Evolutionary conservation across 2,113 vertebrate genomes (phyloP).

Genomic region (Sander vitreus): DNA sequence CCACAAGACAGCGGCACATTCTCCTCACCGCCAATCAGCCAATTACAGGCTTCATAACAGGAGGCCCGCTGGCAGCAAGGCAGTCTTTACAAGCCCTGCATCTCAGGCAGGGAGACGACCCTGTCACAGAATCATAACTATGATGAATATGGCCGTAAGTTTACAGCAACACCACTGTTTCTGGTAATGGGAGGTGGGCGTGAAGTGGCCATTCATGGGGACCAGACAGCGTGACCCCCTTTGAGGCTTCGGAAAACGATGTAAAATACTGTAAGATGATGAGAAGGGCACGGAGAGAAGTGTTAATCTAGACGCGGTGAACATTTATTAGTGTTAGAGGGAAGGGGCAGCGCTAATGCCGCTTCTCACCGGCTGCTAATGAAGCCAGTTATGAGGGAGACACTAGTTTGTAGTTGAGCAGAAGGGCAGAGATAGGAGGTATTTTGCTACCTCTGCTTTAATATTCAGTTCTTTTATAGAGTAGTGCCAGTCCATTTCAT

Average conservation of each 20-base stretch:
- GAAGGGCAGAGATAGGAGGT: conserved; percentile 27
- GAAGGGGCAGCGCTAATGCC: conserved; percentile 35
- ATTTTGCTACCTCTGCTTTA: conserved; percentile 33
- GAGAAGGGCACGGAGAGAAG: conserved; percentile 48
- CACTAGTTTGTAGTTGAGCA: conserved; percentile 14
- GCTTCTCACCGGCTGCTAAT: conserved; percentile 45
- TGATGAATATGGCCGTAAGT: conserved; percentile 76
- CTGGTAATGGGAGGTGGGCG: conserved; percentile 69
- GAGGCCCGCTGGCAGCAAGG: conserved; percentile 67
- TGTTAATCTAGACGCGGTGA: conserved; percentile 62
- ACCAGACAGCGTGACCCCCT: conserved; percentile 48
- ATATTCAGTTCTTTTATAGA: conserved; percentile 52
- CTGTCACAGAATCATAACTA: conserved; percentile 83
- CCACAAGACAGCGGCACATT: conserved; percentile 78
- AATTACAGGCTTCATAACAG: conserved; percentile 83
- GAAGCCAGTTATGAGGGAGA: conserved; percentile 44
- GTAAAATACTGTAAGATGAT: conserved; percentile 63
- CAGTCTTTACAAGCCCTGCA: conserved; percentile 76
- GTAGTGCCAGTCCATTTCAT: conserved; percentile 54
- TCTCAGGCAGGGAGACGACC: conserved; percentile 70
- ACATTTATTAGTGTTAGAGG: conserved; percentile 65
- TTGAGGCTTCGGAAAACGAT: conserved; percentile 51
- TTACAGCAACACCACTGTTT: conserved; percentile 68
- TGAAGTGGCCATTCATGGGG: conserved; percentile 54
- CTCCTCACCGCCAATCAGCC: conserved; percentile 81